These are phyloP conservation scores for Pangasius mekongensis DNA, from an alignment of 2,797 vertebrate genomes.

Conservation along the genomic window DNA sequence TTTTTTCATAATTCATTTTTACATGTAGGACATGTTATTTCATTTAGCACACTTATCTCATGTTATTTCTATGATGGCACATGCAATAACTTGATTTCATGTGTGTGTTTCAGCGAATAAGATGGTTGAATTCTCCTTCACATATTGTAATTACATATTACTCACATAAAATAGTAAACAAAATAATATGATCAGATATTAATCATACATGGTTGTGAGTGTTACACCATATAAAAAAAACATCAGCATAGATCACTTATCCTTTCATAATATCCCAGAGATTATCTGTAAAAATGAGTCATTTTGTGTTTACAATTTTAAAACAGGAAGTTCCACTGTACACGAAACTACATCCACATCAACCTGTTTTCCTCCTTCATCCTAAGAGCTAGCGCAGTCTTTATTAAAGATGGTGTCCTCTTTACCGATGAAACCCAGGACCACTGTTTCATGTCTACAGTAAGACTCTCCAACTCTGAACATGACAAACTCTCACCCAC, in stretches of 20 bases:
- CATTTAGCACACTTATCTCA: not conserved
- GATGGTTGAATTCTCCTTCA: not conserved
- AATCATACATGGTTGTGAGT: not conserved
- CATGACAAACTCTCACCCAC: not conserved
- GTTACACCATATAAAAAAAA: not conserved
- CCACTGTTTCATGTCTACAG: conserved; percentile 87
- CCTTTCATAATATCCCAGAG: not conserved
- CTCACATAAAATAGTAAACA: not conserved
- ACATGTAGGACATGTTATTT: not conserved
- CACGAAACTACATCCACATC: conserved; percentile 91
- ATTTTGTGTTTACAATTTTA: not conserved
- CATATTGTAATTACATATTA: not conserved
- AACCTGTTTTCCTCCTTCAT: conserved; percentile 90
- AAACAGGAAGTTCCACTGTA: conserved; percentile 88
- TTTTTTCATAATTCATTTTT: not conserved
- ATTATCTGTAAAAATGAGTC: too few relatives aligned
- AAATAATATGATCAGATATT: not conserved
- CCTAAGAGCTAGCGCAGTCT: conserved; percentile 85
- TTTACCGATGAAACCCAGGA: conserved; percentile 86
- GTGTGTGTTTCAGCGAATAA: not conserved
- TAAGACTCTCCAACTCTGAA: conserved; percentile 61
- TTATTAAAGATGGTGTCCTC: conserved; percentile 86
- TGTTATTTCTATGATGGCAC: not conserved
- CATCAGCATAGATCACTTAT: not conserved
- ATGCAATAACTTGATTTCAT: not conserved